Percentiles rank a stretch among this genome's conserved stretches.
phyloP scores from a whole-genome alignment of 92 coral and sea anemone genomes.

The Parazoanthus darwini region DNA sequence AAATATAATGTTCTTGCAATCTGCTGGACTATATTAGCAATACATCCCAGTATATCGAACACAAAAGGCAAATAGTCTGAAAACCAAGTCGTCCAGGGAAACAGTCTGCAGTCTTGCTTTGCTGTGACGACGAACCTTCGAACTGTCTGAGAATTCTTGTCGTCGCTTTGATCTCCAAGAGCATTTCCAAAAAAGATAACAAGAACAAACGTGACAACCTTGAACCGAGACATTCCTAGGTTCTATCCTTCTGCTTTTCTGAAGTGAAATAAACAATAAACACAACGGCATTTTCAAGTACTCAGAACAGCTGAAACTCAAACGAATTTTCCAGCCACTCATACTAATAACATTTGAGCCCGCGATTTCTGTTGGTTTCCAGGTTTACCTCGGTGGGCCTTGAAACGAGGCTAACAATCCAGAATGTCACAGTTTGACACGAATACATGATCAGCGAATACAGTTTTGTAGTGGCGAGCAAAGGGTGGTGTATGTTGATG shows the following conservation, averaged over 20 bases:
- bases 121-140: neutral
- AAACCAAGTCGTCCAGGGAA: slow-evolving; percentile 47
- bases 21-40: slow-evolving; percentile 59
- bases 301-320: slow-evolving; percentile 27
- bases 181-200: neutral
- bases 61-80: slow-evolving; percentile 54
- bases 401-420: slow-evolving; percentile 18
- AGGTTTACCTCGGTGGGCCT: neutral
- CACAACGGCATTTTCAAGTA: neutral
- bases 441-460: neutral
- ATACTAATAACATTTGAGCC: neutral
- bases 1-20: slow-evolving; percentile 53
- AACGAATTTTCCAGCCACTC: neutral
- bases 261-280: neutral
- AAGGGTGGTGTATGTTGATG: too few species aligned
- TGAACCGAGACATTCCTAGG: neutral
- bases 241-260: neutral
- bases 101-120: slow-evolving; percentile 55
- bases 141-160: neutral
- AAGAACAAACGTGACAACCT: slow-evolving; percentile 1
- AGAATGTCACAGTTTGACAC: slow-evolving; percentile 41
- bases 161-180: slow-evolving; percentile 2
- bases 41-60: slow-evolving; percentile 52
- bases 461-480: too few species aligned
- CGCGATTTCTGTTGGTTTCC: neutral